Conservation (phyloP, 2,797 vertebrate species). For the Pantherophis vulpinus region DNA sequence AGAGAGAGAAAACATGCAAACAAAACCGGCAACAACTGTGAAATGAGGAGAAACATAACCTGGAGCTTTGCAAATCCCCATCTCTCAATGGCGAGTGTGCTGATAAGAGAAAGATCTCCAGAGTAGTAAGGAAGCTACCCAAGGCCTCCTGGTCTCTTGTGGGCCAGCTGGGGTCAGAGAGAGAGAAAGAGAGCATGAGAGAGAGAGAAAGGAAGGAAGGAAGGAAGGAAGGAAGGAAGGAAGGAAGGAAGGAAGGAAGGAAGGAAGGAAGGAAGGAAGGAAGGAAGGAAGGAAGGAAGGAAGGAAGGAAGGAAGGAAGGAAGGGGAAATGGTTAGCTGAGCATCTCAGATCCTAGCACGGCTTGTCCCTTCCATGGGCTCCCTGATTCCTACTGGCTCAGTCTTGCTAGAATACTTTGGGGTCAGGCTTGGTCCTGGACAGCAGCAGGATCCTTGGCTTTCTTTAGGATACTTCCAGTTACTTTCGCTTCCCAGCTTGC, state of each 20-base stretch:
- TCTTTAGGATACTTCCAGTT: too few relatives aligned
- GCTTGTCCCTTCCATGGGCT: background rate
- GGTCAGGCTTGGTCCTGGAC: background rate
- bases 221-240: too few relatives aligned
- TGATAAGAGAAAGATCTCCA: background rate
- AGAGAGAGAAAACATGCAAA: background rate
- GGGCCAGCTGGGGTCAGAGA: background rate
- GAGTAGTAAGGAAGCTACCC: background rate
- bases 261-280: too few relatives aligned
- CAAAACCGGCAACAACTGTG: slow-evolving; percentile 70
- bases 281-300: too few relatives aligned
- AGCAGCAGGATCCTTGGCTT: too few relatives aligned
- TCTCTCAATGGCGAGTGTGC: slow-evolving; percentile 14
- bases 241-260: rapidly evolving
- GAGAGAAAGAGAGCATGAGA: background rate
- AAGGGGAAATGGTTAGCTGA: background rate
- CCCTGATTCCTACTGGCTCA: background rate
- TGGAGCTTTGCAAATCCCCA: slow-evolving; percentile 92
- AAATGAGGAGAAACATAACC: slow-evolving; percentile 88
- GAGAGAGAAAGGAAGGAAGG: rapidly evolving
- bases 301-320: too few relatives aligned
- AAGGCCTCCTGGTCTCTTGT: too few relatives aligned
- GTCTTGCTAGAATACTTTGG: background rate
- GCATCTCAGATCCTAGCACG: too few relatives aligned
- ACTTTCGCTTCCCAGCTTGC: background rate